Evolutionary conservation across 2,888 invertebrate genomes (phyloP).

Genomic region (Amphipoea lucens): DNA sequence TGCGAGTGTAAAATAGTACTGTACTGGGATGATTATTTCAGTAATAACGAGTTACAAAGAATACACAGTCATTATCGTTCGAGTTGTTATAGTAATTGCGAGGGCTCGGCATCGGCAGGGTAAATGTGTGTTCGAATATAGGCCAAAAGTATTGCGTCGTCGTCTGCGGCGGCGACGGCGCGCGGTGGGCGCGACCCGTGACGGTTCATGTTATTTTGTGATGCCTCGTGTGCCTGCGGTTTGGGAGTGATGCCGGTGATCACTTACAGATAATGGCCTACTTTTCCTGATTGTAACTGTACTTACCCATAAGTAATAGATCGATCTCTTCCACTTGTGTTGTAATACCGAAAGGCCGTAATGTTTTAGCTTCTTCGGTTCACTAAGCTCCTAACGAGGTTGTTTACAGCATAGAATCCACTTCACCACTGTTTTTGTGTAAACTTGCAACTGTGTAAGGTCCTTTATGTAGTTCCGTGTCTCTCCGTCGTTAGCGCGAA

Average conservation of each 20-base stretch:
- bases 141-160: constrained; percentile 81
- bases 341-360: constrained; percentile 24
- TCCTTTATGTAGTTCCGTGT: constrained; percentile 69
- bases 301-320: constrained; percentile 33
- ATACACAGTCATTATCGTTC: constrained; percentile 69
- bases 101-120: constrained; percentile 73
- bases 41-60: constrained; percentile 61
- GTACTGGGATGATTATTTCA: constrained; percentile 48
- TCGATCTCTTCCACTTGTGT: constrained; percentile 26
- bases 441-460: constrained; percentile 43
- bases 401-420: constrained; percentile 28
- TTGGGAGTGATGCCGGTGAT: constrained; percentile 77
- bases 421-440: constrained; percentile 33
- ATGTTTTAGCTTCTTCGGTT: constrained; percentile 23
- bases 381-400: constrained; percentile 18
- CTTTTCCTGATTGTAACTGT: constrained; percentile 62
- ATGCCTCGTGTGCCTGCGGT: constrained; percentile 83
- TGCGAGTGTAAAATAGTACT: constrained; percentile 40
- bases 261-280: constrained; percentile 75
- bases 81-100: constrained; percentile 72
- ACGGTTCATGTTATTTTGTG: constrained; percentile 86
- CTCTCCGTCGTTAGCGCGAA: constrained; percentile 75
- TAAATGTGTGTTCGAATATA: constrained; percentile 80
- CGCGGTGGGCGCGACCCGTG: constrained; percentile 69
- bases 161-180: constrained; percentile 6